Evolutionary conservation across 2,113 vertebrate genomes (phyloP).

Genomic region (Nothobranchius furzeri): DNA sequence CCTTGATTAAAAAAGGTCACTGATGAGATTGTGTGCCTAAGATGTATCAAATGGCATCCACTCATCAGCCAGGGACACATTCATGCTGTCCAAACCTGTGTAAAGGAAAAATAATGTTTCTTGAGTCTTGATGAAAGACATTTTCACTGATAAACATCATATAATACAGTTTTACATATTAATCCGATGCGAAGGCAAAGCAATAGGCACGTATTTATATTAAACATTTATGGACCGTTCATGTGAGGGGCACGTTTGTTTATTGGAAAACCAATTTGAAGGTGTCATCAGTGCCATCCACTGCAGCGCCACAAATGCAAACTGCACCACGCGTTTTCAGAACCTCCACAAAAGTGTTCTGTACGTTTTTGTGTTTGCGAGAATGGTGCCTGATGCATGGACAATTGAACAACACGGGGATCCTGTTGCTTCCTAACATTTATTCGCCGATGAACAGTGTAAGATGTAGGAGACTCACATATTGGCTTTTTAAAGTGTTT

Average conservation of each 20-base stretch:
- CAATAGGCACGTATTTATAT: background rate
- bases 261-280: too few species aligned
- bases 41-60: constrained; percentile 53
- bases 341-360: too few species aligned
- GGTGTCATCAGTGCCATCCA: too few species aligned
- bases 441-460: constrained; percentile 22
- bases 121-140: background rate
- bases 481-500: constrained; percentile 50
- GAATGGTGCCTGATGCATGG: constrained; percentile 8
- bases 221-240: too few species aligned
- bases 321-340: too few species aligned
- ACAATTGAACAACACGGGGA: background rate
- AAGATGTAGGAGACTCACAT: constrained; percentile 38
- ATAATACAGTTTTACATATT: constrained; percentile 1
- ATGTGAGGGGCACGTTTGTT: too few species aligned
- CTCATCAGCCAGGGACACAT: constrained; percentile 45
- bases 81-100: constrained; percentile 12
- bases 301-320: too few species aligned
- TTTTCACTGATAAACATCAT: background rate
- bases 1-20: constrained; percentile 77
- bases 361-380: background rate
- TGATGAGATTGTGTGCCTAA: constrained; percentile 66
- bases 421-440: constrained; percentile 22
- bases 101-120: constrained; percentile 15
- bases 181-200: constrained; percentile 1